Evolutionary conservation across 64 coral and sea anemone species (phyloP), one percentile per base, ranked within the genome.

Genomic region (Cladopsammia gracilis): DNA sequence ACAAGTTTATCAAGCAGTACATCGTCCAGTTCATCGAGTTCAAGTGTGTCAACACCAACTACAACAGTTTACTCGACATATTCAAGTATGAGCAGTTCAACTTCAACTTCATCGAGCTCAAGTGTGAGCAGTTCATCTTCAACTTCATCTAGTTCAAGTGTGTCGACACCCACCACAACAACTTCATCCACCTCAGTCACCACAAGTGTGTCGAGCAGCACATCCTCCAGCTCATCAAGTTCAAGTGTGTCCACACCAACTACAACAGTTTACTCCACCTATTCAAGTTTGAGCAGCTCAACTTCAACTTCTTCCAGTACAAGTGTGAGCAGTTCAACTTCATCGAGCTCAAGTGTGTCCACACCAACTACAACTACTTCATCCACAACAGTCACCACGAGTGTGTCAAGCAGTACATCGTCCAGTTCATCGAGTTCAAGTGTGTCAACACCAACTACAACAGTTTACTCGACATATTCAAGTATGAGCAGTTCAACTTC

Each of bases 391-490:
- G 42, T 26, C 12, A 90, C 59, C 12, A 65, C 56, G 0, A 87
- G 85, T 87, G 66, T 87, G 1, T 81, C 85, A n/a, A 72, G 46
- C 12, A 67, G 65, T 16, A 71, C 85, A 42, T 24, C 85, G 6
- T 71, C 64, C 22, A 87, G 64, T 2, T 50, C 71, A 14, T 26
- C 49, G 24, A 86, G 48, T 23, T 26, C 49, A 6, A 89, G 87
- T 65, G 73, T 89, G 0, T 89, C 87, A 44, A 34, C 86, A 88
- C 87, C 87, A 23, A 80, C 62, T 6, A 90, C 87, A 76, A 60
- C 71, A 20, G 47, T 26, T 43, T 43, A 9, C 22, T 20, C 49
- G 0, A 50, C 62, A 12, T n/a, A 1, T 7, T 50, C 61, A 52
- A 65, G 59, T 49, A 47, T 24, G 10, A 68, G 70, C 24, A 72